A percentile compares a stretch with the other conserved stretches of the same genome.
These are phyloP conservation scores for Pseudolycoriella hygida DNA, from an alignment of 2,888 invertebrate genomes.

Conservation along the genomic window DNA sequence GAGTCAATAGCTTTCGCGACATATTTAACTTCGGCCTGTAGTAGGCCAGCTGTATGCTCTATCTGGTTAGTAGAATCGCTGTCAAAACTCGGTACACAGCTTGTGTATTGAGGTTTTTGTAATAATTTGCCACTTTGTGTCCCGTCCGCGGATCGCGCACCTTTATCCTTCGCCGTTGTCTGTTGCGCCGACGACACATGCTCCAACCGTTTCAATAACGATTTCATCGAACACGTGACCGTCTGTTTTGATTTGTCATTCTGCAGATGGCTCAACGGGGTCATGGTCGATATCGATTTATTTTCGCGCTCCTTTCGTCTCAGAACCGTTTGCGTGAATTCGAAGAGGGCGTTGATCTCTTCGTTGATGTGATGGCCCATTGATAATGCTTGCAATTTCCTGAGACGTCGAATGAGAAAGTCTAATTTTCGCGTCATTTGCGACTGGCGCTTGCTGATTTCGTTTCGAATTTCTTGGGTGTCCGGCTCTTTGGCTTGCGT, in stretches of 20 bases:
- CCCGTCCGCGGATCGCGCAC: constrained; percentile 11
- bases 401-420: constrained; percentile 50
- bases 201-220: constrained; percentile 28
- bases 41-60: constrained; percentile 51
- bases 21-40: constrained; percentile 53
- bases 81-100: constrained; percentile 27
- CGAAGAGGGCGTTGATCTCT: constrained; percentile 60
- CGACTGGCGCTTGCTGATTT: constrained; percentile 21
- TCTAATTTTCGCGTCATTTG: constrained; percentile 52
- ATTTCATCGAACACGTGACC: constrained; percentile 35
- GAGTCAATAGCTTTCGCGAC: constrained; percentile 69
- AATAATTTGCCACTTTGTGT: not conserved
- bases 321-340: constrained; percentile 42
- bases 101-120: constrained; percentile 11
- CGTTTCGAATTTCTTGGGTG: constrained; percentile 18
- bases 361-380: constrained; percentile 63
- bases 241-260: constrained; percentile 28
- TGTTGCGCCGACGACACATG: constrained; percentile 21
- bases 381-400: constrained; percentile 56
- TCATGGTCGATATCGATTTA: constrained; percentile 8
- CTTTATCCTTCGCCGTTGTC: constrained; percentile 5
- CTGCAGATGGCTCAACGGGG: constrained; percentile 6
- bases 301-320: constrained; percentile 15
- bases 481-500: constrained; percentile 8
- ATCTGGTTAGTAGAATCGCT: constrained; percentile 36